Conservation (phyloP, 2,888 invertebrate genomes). For the Rhyacophila evoluta region DNA sequence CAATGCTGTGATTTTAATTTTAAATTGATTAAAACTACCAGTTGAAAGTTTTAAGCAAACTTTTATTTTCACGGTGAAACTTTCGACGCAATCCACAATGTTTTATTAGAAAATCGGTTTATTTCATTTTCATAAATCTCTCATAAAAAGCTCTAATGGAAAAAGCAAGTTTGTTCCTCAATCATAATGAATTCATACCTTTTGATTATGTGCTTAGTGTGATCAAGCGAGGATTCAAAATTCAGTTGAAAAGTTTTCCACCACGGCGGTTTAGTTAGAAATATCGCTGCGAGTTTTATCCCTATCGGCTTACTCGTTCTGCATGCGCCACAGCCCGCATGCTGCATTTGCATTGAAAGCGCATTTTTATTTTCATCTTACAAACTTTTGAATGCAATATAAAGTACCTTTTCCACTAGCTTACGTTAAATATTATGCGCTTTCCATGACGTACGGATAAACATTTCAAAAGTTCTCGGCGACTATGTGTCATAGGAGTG, state of each 20-base stretch:
- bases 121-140: not conserved
- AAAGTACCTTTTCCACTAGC: slow-evolving; percentile 30
- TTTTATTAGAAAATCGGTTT: not conserved
- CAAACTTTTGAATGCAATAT: slow-evolving; percentile 44
- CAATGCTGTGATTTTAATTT: too few species aligned
- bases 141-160: not conserved
- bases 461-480: not conserved
- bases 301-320: slow-evolving; percentile 39
- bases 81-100: not conserved
- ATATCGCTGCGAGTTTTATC: not conserved
- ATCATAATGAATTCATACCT: slow-evolving; percentile 12
- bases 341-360: slow-evolving; percentile 46
- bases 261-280: not conserved
- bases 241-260: slow-evolving; percentile 28
- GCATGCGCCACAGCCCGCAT: slow-evolving; percentile 28
- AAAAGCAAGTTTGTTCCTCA: not conserved
- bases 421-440: slow-evolving; percentile 15
- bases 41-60: too few species aligned
- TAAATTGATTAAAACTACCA: too few species aligned
- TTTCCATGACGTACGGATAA: not conserved
- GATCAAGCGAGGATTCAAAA: slow-evolving; percentile 7
- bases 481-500: not conserved
- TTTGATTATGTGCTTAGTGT: slow-evolving; percentile 25
- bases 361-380: slow-evolving; percentile 37
- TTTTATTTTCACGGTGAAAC: not conserved